phyloP scores from a whole-genome alignment of 1,140 invertebrate genomes.

The Antheraea mylitta region DNA sequence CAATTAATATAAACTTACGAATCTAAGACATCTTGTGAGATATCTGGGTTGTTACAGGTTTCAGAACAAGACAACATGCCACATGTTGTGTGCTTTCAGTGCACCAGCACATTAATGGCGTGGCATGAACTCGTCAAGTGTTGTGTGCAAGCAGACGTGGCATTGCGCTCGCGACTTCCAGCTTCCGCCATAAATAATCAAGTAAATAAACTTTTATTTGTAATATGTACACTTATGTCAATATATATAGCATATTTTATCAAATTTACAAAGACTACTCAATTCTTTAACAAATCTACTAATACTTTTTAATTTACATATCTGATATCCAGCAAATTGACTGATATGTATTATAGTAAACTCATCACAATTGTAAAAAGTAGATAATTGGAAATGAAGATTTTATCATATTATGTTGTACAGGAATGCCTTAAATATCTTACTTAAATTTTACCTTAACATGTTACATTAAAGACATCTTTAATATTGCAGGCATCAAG shows the following conservation, averaged over 20 bases:
- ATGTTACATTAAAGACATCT: neutral
- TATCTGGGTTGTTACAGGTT: constrained; percentile 61
- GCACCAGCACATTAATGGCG: constrained; percentile 80
- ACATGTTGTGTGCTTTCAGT: constrained; percentile 82
- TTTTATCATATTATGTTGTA: too few relatives aligned
- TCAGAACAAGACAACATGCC: constrained; percentile 79
- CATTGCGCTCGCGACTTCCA: constrained; percentile 45
- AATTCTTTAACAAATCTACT: too few relatives aligned
- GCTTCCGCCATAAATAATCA: neutral
- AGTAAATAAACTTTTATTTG: neutral
- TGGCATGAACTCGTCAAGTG: constrained; percentile 82
- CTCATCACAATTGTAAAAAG: too few relatives aligned
- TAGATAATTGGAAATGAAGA: too few relatives aligned
- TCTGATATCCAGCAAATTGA: too few relatives aligned
- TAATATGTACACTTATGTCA: neutral
- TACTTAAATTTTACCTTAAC: too few relatives aligned
- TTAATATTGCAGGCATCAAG: constrained; percentile 8
- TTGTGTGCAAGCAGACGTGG: constrained; percentile 79
- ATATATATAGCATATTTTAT: too few relatives aligned
- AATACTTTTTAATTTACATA: too few relatives aligned
- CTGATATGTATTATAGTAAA: too few relatives aligned
- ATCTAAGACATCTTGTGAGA: too few relatives aligned
- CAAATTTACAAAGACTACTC: too few relatives aligned
- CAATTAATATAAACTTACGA: neutral
- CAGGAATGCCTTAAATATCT: too few relatives aligned